Conservation (phyloP, 2,888 invertebrate species). For the Andrena minutula region DNA sequence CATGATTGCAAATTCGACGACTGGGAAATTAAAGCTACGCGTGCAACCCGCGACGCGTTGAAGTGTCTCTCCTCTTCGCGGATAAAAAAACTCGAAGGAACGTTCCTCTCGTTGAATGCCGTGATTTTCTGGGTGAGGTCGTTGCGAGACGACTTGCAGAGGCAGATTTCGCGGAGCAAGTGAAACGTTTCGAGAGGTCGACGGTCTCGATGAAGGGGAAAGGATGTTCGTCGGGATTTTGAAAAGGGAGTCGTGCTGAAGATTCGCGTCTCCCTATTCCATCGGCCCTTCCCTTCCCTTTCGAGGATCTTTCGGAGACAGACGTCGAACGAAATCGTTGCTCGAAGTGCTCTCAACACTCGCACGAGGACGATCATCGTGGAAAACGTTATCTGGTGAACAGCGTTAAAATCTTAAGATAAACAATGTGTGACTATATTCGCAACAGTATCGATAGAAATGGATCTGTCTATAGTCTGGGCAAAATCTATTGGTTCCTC, state of each 20-base stretch:
- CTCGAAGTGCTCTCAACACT: conserved; percentile 22
- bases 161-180: not conserved
- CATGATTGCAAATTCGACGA: conserved; percentile 57
- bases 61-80: not conserved
- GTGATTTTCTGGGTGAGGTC: not conserved
- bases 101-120: not conserved
- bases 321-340: conserved; percentile 31
- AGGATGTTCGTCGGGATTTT: not conserved
- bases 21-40: conserved; percentile 1
- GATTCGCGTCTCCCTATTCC: not conserved
- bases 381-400: conserved; percentile 50
- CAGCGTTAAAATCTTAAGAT: conserved; percentile 60
- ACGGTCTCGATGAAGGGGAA: not conserved
- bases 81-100: conserved; percentile 18
- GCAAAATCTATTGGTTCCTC: not conserved
- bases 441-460: conserved; percentile 57
- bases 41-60: conserved; percentile 8
- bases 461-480: conserved; percentile 28
- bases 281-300: conserved; percentile 3
- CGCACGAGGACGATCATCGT: conserved; percentile 28
- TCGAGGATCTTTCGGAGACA: conserved; percentile 7
- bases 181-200: not conserved
- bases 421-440: conserved; percentile 55
- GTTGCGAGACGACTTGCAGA: not conserved
- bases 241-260: not conserved